phyloP scores from a whole-genome alignment of 2,888 invertebrate species.

The Craniophora ligustri region DNA sequence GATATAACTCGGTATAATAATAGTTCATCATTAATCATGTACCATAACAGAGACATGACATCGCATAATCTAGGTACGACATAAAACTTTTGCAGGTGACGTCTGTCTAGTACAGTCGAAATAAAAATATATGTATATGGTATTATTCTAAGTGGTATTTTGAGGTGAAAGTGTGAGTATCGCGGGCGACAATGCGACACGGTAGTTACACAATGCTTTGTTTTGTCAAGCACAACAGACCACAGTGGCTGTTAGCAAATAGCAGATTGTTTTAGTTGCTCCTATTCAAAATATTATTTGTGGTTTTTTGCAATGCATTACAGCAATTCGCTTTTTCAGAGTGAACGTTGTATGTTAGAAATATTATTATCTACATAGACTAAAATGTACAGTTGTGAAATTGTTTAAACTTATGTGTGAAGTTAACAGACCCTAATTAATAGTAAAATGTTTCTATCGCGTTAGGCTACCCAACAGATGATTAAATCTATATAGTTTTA shows the following conservation, averaged over 20 bases:
- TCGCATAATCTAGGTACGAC: conserved; percentile 30
- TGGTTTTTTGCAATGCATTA: conserved; percentile 54
- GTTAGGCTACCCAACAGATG: no score
- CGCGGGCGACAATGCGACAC: conserved; percentile 36
- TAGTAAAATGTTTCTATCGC: no score
- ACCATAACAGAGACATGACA: conserved; percentile 21
- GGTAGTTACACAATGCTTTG: conserved; percentile 57
- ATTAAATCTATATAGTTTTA: no score
- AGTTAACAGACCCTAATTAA: no score
- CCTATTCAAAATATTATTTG: conserved; percentile 61
- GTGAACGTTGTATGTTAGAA: conserved; percentile 40
- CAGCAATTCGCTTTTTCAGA: conserved; percentile 52
- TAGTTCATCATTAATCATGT: no score
- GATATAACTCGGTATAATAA: neutral
- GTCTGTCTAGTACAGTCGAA: conserved; percentile 28
- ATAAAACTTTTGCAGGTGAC: conserved; percentile 24
- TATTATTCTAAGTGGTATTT: conserved; percentile 48
- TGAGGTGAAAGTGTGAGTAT: conserved; percentile 49
- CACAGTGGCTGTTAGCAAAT: conserved; percentile 58
- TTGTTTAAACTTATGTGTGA: conserved; percentile 8
- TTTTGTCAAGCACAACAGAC: conserved; percentile 51
- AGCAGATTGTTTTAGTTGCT: conserved; percentile 64
- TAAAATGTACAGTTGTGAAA: conserved; percentile 4
- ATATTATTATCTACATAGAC: conserved; percentile 15
- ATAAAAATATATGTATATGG: conserved; percentile 38